A percentile compares a stretch with the other conserved stretches of the same genome.
Evolutionary conservation across 2,113 vertebrate species (phyloP).

Genomic region (Chloropsis cyanopogon): DNA sequence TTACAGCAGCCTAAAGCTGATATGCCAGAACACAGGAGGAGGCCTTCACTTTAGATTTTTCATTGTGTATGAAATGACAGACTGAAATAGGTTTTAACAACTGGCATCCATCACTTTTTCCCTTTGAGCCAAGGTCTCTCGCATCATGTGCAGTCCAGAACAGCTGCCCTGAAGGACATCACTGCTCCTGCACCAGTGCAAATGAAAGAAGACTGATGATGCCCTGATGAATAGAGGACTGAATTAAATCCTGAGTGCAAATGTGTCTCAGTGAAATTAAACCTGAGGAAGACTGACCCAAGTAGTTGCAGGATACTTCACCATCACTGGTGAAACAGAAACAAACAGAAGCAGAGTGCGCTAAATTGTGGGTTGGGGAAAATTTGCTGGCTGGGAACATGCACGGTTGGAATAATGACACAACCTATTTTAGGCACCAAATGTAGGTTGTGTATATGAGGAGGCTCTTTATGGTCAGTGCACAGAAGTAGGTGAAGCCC

Average conservation of each 20-base stretch:
- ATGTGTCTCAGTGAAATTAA: not conserved
- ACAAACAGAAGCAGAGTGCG: not conserved
- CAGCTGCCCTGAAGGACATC: not conserved
- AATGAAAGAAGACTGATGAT: not conserved
- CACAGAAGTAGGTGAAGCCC: not conserved
- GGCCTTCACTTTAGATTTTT: not conserved
- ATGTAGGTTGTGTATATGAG: not conserved
- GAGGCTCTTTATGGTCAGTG: not conserved
- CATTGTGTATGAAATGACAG: not conserved
- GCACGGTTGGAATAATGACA: not conserved
- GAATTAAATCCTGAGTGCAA: not conserved
- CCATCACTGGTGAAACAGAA: not conserved
- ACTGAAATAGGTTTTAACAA: not conserved
- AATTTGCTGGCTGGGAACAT: not conserved
- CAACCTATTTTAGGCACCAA: not conserved
- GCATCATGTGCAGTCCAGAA: not conserved
- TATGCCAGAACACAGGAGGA: not conserved
- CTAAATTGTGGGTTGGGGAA: not conserved
- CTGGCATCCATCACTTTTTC: not conserved
- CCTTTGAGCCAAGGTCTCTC: not conserved
- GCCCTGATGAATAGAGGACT: not conserved
- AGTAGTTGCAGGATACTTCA: not conserved
- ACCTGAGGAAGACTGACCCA: not conserved
- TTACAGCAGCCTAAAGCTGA: not conserved
- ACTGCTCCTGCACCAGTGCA: not conserved